Conservation (phyloP, 2,797 vertebrate species). For the Apogon hyalosoma region DNA sequence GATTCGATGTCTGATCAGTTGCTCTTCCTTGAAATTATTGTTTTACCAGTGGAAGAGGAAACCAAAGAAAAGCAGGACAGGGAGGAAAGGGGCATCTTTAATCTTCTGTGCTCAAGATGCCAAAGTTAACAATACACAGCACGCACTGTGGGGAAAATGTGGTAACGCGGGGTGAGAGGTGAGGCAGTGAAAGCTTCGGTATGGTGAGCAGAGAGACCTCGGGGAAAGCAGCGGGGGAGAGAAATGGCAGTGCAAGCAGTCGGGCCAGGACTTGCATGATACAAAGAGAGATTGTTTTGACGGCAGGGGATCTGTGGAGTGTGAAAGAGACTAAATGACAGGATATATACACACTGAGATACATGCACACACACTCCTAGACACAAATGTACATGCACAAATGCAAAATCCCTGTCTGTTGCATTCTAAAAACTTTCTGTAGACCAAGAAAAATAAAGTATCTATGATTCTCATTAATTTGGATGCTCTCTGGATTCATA, state of each 20-base stretch:
- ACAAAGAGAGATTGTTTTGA: constrained; percentile 67
- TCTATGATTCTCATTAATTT: constrained; percentile 1
- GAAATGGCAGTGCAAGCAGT: constrained; percentile 27
- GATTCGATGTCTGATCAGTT: constrained; percentile 36
- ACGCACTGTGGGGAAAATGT: constrained; percentile 53
- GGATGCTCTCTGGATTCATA: background rate
- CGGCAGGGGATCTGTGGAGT: constrained; percentile 52
- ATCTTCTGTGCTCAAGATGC: constrained; percentile 47
- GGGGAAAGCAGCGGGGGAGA: constrained; percentile 36
- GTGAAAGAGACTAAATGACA: constrained; percentile 53
- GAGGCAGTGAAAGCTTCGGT: constrained; percentile 50
- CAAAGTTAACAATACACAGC: constrained; percentile 76
- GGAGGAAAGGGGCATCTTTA: constrained; percentile 31
- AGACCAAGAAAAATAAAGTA: no score
- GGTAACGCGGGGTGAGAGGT: constrained; percentile 63
- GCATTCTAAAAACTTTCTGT: background rate
- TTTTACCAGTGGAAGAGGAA: constrained; percentile 39
- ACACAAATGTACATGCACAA: constrained; percentile 4
- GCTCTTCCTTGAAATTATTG: constrained; percentile 37
- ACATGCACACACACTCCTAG: background rate
- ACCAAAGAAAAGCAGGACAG: constrained; percentile 21
- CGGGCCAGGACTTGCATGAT: constrained; percentile 36
- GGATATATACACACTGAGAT: constrained; percentile 1
- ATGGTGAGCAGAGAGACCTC: constrained; percentile 52
- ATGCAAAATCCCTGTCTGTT: background rate